Evolutionary conservation across 2,888 invertebrate species (phyloP), one percentile per base, ranked within the genome.

Genomic region (Linyphia triangularis): DNA sequence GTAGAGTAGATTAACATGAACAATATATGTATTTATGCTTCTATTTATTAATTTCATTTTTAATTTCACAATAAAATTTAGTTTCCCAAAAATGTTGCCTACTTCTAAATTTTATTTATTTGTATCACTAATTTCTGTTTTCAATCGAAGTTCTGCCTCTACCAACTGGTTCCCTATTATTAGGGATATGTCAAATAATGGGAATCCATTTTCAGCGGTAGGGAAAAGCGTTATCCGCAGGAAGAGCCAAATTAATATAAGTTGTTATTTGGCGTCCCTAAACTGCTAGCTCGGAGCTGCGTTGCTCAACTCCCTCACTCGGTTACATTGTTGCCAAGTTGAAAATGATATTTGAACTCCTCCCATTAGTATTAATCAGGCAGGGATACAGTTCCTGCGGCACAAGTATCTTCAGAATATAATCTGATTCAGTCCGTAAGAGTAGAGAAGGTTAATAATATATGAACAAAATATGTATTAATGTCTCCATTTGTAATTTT

Each of bases 191-290:
- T n/a, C n/a, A n/a, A n/a, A n/a, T n/a, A n/a, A n/a, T n/a, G n/a
- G n/a, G n/a, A n/a, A n/a, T n/a, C n/a, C n/a, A n/a, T 85, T 77
- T 77, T 77, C 67, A 75, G 22, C 67, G 67, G 73, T 83, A 65
- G 83, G 83, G 83, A 65, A 85, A 43, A 69, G 75, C 67, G 75
- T 67, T 57, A 84, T 84, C 84, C 84, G 84, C 67, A 85, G 84
- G 84, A 85, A 85, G 69, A 85, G 84, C 75, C 84, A 85, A 85
- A 85, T 85, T 75, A 85, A 85, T 85, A 67, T 67, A 51, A 77
- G 84, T 75, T 85, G 84, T 85, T 85, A 75, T 85, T 85, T 85
- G 84, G 84, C 84, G 84, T 85, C 84, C 77, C 84, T 77, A 85
- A 85, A 77, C 75, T 85, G 84, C 77, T 85, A 85, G 77, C 75